phyloP scores from a whole-genome alignment of 2,888 invertebrate genomes.

The Iselma pallidipennis region DNA sequence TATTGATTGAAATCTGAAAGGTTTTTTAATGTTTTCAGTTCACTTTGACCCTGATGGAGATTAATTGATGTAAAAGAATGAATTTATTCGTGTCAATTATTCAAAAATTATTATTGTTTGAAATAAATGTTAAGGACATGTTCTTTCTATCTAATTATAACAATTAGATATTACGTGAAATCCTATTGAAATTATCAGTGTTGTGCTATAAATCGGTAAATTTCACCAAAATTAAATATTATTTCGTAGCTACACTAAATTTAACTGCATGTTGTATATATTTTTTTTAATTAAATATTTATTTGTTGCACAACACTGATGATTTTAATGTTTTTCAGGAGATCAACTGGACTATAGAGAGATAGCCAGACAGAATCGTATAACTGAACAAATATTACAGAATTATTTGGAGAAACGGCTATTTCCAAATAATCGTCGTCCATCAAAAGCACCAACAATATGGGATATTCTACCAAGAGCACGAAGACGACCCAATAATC shows the following conservation, averaged over 20 bases:
- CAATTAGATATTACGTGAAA: background rate
- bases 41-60: background rate
- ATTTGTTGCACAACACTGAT: constrained; percentile 25
- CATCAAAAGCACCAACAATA: constrained; percentile 62
- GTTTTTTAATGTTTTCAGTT: background rate
- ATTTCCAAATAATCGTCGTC: constrained; percentile 60
- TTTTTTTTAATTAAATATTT: background rate
- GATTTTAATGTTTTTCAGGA: constrained; percentile 38
- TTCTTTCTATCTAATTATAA: too few relatives aligned
- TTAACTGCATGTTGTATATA: constrained; percentile 11
- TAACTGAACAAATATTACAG: constrained; percentile 76
- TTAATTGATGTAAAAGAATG: background rate
- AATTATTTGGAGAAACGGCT: constrained; percentile 72
- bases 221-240: background rate
- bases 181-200: constrained; percentile 27
- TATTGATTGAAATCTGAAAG: background rate
- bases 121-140: background rate
- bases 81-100: background rate
- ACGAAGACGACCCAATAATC: constrained; percentile 34
- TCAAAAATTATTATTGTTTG: background rate
- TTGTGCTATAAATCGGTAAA: constrained; percentile 12
- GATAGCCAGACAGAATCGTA: constrained; percentile 74
- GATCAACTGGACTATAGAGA: constrained; percentile 59
- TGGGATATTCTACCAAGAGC: constrained; percentile 66
- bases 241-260: constrained; percentile 7